Evolutionary conservation across 2,797 vertebrate species (phyloP), one percentile per base, ranked within the genome.

Genomic region (Echiichthys vipera): DNA sequence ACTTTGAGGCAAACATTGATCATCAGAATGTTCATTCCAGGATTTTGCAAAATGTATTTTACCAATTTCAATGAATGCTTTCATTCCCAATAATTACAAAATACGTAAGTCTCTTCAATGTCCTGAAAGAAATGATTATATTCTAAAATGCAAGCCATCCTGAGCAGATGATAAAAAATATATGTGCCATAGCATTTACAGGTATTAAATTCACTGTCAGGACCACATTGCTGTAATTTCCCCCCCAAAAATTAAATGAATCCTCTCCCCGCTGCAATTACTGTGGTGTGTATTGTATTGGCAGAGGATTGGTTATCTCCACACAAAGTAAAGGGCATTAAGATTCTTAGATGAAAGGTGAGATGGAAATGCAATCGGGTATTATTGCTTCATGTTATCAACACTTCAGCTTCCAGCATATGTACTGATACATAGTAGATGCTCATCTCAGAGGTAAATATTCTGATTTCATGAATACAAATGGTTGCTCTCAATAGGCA

Each of bases 381-480:
- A 85, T 90, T 90, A 92, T 84, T 91, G 88, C 91, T 62, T 66
- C 84, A 75, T 84, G 88, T 84, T 90, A 92, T 92, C 89, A 91
- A 90, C 91, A 92, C 91, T 91, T 91, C 88, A 88, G 89, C 88
- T 74, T 73, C 75, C 76, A 77, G 74, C 84, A 75, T 87, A 77
- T 86, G 84, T 80, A 84, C 81, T 15, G 80, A 85, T 88, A 91
- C 88, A 86, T 68, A 79, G 82, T 74, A 86, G 90, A 92, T 92
- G 89, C 93, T 92, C 91, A 94, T 92, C 87, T 89, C 73, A 22
- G 74, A 88, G 89, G 88, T 93, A 93, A 93, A 93, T 91, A 89
- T 88, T 84, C 81, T 91, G 89, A 91, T 92, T 91, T 91, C 89
- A 92, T 93, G 91, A 93, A 94, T 93, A 92, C 85, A 90, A 90